Evolutionary conservation across 2,797 vertebrate species (phyloP).

Genomic region (Schizopygopsis pylzovi): DNA sequence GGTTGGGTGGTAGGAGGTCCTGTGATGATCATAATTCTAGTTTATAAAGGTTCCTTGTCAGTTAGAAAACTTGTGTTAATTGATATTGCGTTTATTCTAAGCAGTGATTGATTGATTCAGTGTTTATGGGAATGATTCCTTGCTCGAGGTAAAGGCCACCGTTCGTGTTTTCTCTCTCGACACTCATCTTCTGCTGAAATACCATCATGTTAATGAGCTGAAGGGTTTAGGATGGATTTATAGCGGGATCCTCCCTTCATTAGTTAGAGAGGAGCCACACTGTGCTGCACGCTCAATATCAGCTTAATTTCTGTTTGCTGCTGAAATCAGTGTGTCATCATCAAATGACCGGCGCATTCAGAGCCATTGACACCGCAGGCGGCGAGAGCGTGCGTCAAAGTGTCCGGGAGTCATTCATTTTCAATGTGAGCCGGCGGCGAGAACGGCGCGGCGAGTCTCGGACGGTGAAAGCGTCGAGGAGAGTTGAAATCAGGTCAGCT

Average conservation of each 20-base stretch:
- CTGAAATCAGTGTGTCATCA: background rate
- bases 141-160: slow-evolving; percentile 48
- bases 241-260: background rate
- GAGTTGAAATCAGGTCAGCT: too few species aligned
- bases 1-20: background rate
- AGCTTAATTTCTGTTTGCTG: background rate
- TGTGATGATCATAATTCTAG: background rate
- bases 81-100: background rate
- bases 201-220: background rate
- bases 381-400: too few species aligned
- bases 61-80: background rate
- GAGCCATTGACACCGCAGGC: background rate
- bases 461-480: too few species aligned
- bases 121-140: slow-evolving; percentile 68
- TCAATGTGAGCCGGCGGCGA: too few species aligned
- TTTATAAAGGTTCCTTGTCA: background rate
- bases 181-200: slow-evolving; percentile 44
- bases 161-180: slow-evolving; percentile 23
- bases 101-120: slow-evolving; percentile 49
- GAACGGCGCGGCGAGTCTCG: too few species aligned
- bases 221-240: slow-evolving; percentile 2
- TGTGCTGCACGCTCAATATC: background rate
- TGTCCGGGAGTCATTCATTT: too few species aligned
- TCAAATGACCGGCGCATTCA: background rate
- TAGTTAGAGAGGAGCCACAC: background rate